phyloP scores from a whole-genome alignment of 2,797 vertebrate species.

The Geotrypetes seraphini region DNA sequence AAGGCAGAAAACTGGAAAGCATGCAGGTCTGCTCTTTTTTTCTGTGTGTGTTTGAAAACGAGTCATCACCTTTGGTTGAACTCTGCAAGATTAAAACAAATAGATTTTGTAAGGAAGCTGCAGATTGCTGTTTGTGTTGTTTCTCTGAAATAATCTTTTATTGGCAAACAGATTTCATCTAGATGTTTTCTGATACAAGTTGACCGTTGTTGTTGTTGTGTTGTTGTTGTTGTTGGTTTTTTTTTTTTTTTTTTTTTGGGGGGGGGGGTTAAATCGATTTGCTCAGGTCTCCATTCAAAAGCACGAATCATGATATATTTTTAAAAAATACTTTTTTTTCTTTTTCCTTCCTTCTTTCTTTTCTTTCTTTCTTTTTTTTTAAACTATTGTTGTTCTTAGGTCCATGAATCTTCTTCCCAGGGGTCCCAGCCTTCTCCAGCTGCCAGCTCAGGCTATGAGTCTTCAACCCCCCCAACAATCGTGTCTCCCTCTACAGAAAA shows the following conservation, averaged over 20 bases:
- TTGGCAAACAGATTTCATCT: not conserved
- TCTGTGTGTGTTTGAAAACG: not conserved
- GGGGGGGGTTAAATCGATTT: no score
- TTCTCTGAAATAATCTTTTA: not conserved
- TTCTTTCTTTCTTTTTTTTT: conserved; percentile 9
- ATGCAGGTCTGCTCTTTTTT: not conserved
- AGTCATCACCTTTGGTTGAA: not conserved
- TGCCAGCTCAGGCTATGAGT: conserved; percentile 96
- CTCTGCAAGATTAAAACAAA: not conserved
- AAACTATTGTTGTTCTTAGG: conserved; percentile 61
- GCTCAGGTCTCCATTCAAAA: no score
- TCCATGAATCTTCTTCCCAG: conserved; percentile 87
- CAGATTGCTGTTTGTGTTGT: not conserved
- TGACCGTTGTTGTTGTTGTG: no score
- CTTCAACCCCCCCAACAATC: conserved; percentile 94
- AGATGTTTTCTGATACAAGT: not conserved
- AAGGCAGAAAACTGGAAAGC: no score
- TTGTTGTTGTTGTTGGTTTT: no score
- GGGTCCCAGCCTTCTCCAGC: conserved; percentile 91
- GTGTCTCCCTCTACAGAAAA: conserved; percentile 95
- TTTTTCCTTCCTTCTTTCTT: no score
- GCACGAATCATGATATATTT: no score
- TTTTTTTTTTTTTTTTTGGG: no score
- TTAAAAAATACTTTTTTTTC: no score
- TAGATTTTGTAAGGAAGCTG: not conserved